phyloP scores from a whole-genome alignment of 2,797 vertebrate species.

The Taeniopygia guttata region DNA sequence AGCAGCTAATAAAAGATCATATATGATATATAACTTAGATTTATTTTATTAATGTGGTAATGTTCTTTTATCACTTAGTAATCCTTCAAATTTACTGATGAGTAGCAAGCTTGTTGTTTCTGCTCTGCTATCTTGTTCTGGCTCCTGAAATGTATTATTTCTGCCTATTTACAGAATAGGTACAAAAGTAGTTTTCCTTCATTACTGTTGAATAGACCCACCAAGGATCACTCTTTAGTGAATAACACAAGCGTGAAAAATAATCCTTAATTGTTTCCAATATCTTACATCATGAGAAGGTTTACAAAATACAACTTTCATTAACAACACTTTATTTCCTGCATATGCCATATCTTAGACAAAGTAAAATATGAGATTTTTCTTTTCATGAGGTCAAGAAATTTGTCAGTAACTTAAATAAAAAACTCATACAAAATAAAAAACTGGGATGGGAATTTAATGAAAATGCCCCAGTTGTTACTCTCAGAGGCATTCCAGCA shows the following conservation, averaged over 20 bases:
- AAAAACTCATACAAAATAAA: background rate
- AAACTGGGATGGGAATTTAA: background rate
- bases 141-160: background rate
- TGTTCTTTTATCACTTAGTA: background rate
- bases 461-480: background rate
- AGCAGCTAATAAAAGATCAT: background rate
- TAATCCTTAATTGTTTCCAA: background rate
- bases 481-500: background rate
- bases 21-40: background rate
- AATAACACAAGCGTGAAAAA: background rate
- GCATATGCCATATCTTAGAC: background rate
- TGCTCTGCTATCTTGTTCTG: background rate
- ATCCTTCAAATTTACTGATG: background rate
- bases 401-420: background rate
- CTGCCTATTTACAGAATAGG: background rate
- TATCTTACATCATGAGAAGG: background rate
- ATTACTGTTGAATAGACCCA: background rate
- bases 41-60: background rate
- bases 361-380: background rate
- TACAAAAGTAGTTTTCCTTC: background rate
- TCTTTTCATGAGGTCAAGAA: background rate
- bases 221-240: background rate
- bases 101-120: background rate
- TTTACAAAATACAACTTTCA: background rate
- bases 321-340: background rate